These are phyloP conservation scores for Anas platyrhynchos DNA, from an alignment of 2,113 vertebrate species.

Conservation along the genomic window DNA sequence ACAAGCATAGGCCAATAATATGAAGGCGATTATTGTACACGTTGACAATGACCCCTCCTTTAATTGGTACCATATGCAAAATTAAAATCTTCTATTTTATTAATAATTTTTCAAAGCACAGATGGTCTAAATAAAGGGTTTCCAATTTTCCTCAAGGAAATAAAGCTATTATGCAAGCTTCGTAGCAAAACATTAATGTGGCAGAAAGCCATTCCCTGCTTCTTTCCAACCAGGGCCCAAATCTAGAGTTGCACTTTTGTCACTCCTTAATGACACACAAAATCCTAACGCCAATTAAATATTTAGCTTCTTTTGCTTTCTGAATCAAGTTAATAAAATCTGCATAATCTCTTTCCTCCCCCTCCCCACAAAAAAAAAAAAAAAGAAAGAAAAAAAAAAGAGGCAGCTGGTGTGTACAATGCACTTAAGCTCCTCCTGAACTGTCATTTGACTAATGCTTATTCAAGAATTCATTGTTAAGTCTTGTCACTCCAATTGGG, in stretches of 20 bases:
- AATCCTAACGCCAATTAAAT: neutral
- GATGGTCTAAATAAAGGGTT: neutral
- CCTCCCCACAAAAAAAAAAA: neutral
- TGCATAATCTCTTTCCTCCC: neutral
- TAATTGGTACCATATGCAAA: slow-evolving; percentile 12
- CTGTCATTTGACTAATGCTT: slow-evolving; percentile 14
- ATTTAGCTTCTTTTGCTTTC: slow-evolving; percentile 1
- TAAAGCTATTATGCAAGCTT: neutral
- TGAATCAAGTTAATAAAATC: slow-evolving; percentile 8
- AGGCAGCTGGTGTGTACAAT: slow-evolving; percentile 31
- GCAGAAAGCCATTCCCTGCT: neutral
- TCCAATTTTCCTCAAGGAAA: slow-evolving; percentile 10
- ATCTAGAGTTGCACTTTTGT: accelerated
- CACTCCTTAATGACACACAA: neutral
- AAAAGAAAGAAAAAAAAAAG: no score
- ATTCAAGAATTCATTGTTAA: slow-evolving; percentile 12
- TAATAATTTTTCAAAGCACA: neutral
- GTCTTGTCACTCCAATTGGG: neutral
- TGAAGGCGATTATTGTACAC: neutral
- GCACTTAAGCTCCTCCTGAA: slow-evolving; percentile 54
- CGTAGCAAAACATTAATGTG: neutral
- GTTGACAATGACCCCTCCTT: neutral
- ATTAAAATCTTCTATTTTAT: slow-evolving; percentile 9
- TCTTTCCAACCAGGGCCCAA: neutral
- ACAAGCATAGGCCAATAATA: neutral